Base-by-base conservation (phyloP, 2,888 invertebrate species). In the Malthinus seriepunctatus region DNA sequence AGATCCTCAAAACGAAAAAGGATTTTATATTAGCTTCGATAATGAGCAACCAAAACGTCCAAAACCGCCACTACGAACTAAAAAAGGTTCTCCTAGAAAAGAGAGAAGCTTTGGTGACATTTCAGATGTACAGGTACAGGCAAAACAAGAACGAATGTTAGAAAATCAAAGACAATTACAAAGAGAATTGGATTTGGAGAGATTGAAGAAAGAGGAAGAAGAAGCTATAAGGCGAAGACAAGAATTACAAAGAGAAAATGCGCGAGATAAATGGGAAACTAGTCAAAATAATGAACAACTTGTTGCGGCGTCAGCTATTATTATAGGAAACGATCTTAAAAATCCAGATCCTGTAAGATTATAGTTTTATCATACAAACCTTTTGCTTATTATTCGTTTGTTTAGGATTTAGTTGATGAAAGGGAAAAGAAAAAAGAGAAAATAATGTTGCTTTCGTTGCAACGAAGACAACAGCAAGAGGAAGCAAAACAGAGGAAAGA, bases 1-100 rank as follows among this genome's bases (percentile, higher is more conserved):
- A 32, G 71, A 71, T 66, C 73, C 79, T 4, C 77, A 77, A 8
- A 82, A 80, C 60, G 90, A 92, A 75, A 91, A 93, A 77, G 92
- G 93, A 32, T 97, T 97, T 80, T 96, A 96, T 78, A 93, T 97
- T 73, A 92, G 94, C 49, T 95, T 97, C 76, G 95, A 95, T 75
- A 89, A 91, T 75, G 92, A 92, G 56, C 88, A 88, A 70, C 93
- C 94, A 10, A 92, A 91, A 75, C 84, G 93, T 71, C 93, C 94
- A 10, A 95, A 95, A 77, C 95, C 95, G 1, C 92, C 93, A 10
- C 80, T 95, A 51, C 82, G 94, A 64, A 84, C 84, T 57, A 92
- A 91, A 75, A 84, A 87, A 56, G 82, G 81, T 33, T 91, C 91
- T 5, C 91, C 92, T 0, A 89, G 89, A 73, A 92, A 91, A 77